Evolutionary conservation across 2,113 vertebrate genomes (phyloP), one percentile per base, ranked within the genome.

Genomic region (Phycodurus eques): DNA sequence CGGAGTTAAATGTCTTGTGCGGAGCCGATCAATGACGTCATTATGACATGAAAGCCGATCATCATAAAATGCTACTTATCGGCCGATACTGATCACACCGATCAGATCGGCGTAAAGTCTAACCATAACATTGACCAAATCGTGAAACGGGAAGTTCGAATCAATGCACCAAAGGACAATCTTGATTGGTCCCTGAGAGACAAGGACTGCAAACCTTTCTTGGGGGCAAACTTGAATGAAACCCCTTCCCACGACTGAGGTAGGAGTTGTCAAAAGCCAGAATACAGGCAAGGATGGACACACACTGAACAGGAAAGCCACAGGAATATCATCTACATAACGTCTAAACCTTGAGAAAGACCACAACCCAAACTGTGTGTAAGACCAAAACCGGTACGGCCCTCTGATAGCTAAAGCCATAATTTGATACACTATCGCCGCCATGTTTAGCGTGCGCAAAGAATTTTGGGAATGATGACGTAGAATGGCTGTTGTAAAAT

Each of bases 161-260:
- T 60, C 54, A 27, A 22, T 60, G 31, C 65, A 78, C 44, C 76
- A 73, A 70, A 64, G 77, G 76, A 44, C 49, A 5, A 72, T 62
- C 61, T 74, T 88, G 90, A 91, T 91, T 90, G 85, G 89, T 89
- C 86, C 88, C 88, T 78, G 64, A 4, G 87, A 90, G 89, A 84
- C 62, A 12, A 62, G 72, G 62, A 35, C 17, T 10, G 71, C 80
- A 86, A 89, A 82, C 72, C 79, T 70, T 67, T 86, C 73, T 81
- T 79, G 35, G 63, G 67, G 80, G 72, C 68, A 72, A 31, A 71
- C 69, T 42, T 69, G 79, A 75, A 77, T 60, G 61, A 75, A 80
- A 74, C 35, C 67, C 76, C 82, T 79, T 75, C 61, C 63, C 68
- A 73, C 82, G 88, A 89, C 89, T 88, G 88, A 71, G 78, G 80